A percentile compares a stretch with the other conserved stretches of the same genome.
Evolutionary conservation across 2,113 vertebrate genomes (phyloP).

Genomic region (Mesocricetus auratus): DNA sequence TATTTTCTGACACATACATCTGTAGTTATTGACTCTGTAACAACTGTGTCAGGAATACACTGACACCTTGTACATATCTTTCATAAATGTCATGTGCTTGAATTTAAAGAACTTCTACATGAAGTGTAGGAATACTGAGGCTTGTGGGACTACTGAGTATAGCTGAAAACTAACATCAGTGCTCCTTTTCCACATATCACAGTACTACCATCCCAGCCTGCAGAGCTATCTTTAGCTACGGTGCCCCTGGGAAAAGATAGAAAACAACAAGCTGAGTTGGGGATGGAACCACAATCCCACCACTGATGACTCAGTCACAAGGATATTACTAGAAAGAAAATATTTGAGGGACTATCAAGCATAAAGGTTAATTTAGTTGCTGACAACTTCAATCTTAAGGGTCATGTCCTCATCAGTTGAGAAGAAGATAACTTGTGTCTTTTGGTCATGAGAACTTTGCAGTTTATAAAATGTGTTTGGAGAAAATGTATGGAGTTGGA

Average conservation of each 20-base stretch:
- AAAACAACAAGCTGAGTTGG: background rate
- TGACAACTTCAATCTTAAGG: background rate
- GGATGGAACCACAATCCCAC: background rate
- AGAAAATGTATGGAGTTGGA: background rate
- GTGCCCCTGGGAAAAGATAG: background rate
- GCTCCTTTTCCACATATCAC: background rate
- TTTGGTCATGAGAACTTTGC: background rate
- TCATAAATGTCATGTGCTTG: background rate
- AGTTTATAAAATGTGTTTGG: background rate
- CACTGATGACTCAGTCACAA: background rate
- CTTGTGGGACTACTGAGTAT: background rate
- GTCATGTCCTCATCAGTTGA: background rate
- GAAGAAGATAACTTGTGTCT: background rate
- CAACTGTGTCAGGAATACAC: background rate
- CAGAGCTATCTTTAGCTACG: background rate
- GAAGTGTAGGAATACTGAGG: background rate
- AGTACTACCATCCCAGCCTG: background rate
- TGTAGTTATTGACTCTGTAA: background rate
- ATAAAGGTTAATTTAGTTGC: background rate
- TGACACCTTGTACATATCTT: background rate
- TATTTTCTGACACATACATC: background rate
- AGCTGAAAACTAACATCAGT: background rate
- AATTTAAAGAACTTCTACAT: background rate
- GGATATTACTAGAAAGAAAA: background rate
- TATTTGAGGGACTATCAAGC: background rate